Conservation (phyloP, 2,797 vertebrate genomes). For the Columba guinea region DNA sequence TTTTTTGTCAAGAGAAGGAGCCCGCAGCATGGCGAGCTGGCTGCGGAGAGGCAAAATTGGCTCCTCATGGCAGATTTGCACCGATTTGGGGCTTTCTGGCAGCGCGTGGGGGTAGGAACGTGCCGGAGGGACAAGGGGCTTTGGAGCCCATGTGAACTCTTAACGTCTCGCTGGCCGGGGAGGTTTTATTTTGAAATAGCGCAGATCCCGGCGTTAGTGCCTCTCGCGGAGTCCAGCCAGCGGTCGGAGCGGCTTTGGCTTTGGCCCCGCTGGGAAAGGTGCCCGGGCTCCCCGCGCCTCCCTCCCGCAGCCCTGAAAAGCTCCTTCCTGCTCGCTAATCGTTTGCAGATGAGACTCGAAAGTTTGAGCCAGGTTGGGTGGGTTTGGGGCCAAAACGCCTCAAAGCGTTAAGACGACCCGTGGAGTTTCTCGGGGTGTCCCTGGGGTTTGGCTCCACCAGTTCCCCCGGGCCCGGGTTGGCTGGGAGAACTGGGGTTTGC, state of each 20-base stretch:
- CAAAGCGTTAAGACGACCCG: not conserved
- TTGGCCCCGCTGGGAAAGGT: not conserved
- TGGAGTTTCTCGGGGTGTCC: not conserved
- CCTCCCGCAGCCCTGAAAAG: not conserved
- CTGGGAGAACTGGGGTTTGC: constrained; percentile 38
- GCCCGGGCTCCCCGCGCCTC: not conserved
- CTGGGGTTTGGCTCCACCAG: not conserved
- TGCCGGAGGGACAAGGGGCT: not conserved
- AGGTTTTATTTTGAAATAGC: not conserved
- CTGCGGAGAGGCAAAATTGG: not conserved
- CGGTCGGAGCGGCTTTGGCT: not conserved
- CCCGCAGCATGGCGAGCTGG: not conserved
- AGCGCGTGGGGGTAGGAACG: not conserved
- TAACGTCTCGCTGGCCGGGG: fast-evolving
- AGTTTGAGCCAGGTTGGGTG: constrained; percentile 1
- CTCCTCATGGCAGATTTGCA: not conserved
- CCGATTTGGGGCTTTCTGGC: not conserved
- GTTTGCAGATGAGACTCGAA: constrained; percentile 22
- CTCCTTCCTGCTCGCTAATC: not conserved
- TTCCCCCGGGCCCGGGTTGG: not conserved
- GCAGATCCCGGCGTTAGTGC: not conserved
- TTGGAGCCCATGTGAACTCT: not conserved
- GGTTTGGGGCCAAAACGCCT: not conserved
- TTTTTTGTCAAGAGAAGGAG: constrained; percentile 5
- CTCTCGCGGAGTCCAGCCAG: not conserved